Base-by-base conservation (phyloP, 2,113 vertebrate species). In the Ivindomyrus marchei region DNA sequence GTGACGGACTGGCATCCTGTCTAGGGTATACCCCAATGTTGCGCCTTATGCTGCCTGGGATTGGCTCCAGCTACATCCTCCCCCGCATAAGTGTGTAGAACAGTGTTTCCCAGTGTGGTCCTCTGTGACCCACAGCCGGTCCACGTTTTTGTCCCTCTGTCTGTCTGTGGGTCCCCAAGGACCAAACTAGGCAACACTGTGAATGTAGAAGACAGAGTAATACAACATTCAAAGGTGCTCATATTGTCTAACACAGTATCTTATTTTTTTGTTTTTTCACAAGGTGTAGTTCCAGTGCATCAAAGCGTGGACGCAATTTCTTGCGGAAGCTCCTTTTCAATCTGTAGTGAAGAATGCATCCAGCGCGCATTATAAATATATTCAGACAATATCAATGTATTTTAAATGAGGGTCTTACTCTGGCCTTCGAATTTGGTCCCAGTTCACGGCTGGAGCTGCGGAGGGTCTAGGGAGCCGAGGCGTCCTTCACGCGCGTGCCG, bases 401-500 rank as follows among this genome's bases (percentile, higher is more conserved):
- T 42, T 39, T 77, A 19, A 87, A 52, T 45, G 1, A 49, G 88
- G 90, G 2, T 92, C 96, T 97, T 95, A 97, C 97, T 96, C 93
- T 97, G 96, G 91, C 97, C 97, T 93, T 98, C 97, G 94, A 98
- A 98, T 94, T 97, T 94, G 62, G 74, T 9, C 89, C 92, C n/a
- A 13, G n/a, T 91, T 85, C 49, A 53, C 89, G 46, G 80, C 87
- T 92, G 89, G 90, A 85, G 53, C 84, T 91, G 15, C 31, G 53
- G 31, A 10, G 27, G 9, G 15, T 62, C 52, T 88, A 8, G 17
- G 24, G 39, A 88, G 87, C 39, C 87, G 11, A 24, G 10, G 13
- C 15, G 53, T 24, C 15, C 90, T 92, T 89, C 77, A 83, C 70
- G 89, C 88, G 24, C 49, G 56, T 52, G 83, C 70, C 89, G 89